A percentile compares a stretch with the other conserved stretches of the same genome.
These are phyloP conservation scores for Sesia apiformis DNA, from an alignment of 2,888 invertebrate genomes.

Conservation along the genomic window DNA sequence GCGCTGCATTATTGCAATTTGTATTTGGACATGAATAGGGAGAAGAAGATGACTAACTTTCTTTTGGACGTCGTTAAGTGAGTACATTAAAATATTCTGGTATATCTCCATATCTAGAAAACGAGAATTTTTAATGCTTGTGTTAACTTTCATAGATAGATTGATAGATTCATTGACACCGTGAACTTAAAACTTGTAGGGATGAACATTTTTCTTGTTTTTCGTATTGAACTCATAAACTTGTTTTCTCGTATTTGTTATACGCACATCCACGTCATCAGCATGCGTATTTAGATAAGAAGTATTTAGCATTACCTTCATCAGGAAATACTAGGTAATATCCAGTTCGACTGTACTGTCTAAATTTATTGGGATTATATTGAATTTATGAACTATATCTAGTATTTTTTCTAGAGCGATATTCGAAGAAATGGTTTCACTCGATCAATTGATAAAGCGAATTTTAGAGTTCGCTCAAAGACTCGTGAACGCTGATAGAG, in stretches of 20 bases:
- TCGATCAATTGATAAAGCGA: constrained; percentile 86
- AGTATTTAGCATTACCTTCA: no score
- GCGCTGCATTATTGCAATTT: constrained; percentile 81
- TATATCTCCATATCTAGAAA: background rate
- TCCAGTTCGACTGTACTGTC: no score
- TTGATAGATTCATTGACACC: no score
- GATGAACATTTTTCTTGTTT: no score
- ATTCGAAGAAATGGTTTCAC: constrained; percentile 90
- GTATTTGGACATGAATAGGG: constrained; percentile 80
- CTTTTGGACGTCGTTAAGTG: constrained; percentile 87
- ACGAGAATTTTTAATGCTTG: no score
- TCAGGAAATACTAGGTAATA: no score
- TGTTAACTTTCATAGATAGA: no score
- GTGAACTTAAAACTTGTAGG: no score
- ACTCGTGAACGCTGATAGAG: constrained; percentile 87
- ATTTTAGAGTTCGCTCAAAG: constrained; percentile 89
- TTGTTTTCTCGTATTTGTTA: no score
- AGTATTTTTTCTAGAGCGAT: constrained; percentile 77
- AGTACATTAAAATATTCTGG: constrained; percentile 28
- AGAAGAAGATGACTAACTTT: constrained; percentile 83
- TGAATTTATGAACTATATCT: background rate
- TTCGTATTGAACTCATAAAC: no score
- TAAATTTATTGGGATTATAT: background rate
- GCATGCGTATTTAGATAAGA: no score
- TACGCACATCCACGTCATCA: no score